Percentiles rank a stretch among this genome's conserved stretches.
These are phyloP conservation scores for Phlogophora meticulosa DNA, from an alignment of 2,888 invertebrate genomes.

Conservation along the genomic window DNA sequence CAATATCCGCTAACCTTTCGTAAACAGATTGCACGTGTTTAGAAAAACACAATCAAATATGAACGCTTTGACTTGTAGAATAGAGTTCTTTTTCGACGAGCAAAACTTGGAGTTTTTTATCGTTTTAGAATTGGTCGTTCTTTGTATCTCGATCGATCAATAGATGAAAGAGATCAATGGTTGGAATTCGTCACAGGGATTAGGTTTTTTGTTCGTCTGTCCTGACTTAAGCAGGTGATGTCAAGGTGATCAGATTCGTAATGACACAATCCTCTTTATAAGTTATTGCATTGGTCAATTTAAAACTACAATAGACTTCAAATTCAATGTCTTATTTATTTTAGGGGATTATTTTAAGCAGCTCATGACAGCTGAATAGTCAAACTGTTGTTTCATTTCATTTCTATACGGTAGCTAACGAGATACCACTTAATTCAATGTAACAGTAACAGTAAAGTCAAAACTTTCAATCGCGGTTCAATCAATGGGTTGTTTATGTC, in stretches of 20 bases:
- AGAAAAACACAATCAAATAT: slow-evolving; percentile 51
- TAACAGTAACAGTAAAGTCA: slow-evolving; percentile 28
- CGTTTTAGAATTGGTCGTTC: slow-evolving; percentile 50
- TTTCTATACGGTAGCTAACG: slow-evolving; percentile 20
- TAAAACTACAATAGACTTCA: slow-evolving; percentile 33
- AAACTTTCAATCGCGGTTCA: slow-evolving; percentile 40
- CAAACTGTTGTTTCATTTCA: slow-evolving; percentile 2
- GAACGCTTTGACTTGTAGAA: slow-evolving; percentile 41
- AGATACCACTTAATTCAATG: slow-evolving; percentile 13
- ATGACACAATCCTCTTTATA: slow-evolving; percentile 63
- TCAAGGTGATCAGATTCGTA: slow-evolving; percentile 58
- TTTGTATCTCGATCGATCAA: slow-evolving; percentile 79
- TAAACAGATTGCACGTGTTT: slow-evolving; percentile 83
- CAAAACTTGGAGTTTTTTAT: slow-evolving; percentile 21
- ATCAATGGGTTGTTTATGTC: slow-evolving; percentile 63
- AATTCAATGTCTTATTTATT: slow-evolving; percentile 35
- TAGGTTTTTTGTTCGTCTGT: slow-evolving; percentile 67
- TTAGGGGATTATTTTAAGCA: slow-evolving; percentile 23
- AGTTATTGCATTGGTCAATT: slow-evolving; percentile 54
- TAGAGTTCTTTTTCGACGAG: slow-evolving; percentile 52
- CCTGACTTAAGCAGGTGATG: slow-evolving; percentile 62
- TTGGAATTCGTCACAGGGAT: slow-evolving; percentile 78
- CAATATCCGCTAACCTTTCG: slow-evolving; percentile 87
- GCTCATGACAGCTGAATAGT: slow-evolving; percentile 4
- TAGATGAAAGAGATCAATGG: slow-evolving; percentile 85